phyloP scores from a whole-genome alignment of 2,888 invertebrate species.

The Tipula unca region DNA sequence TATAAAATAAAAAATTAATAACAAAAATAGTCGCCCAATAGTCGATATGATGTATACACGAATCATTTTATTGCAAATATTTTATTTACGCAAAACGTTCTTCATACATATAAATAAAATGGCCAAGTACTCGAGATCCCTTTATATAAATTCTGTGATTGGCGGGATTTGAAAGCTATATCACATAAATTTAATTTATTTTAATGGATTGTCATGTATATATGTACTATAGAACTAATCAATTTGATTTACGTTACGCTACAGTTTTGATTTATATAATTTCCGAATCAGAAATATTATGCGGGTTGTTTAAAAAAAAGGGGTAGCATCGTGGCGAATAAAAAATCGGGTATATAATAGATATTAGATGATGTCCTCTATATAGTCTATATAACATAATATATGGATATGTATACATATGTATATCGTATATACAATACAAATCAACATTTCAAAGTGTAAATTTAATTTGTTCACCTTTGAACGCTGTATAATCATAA shows the following conservation, averaged over 20 bases:
- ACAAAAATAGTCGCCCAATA: neutral
- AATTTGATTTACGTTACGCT: neutral
- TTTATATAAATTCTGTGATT: neutral
- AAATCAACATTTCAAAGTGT: neutral
- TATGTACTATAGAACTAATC: neutral
- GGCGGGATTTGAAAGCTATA: neutral
- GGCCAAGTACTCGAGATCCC: neutral
- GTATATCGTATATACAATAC: neutral
- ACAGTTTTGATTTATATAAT: neutral
- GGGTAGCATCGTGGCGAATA: too few species aligned
- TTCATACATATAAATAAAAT: too few species aligned
- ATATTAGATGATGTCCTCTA: too few species aligned
- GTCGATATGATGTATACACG: neutral
- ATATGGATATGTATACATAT: too few species aligned
- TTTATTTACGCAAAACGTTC: neutral
- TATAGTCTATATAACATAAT: too few species aligned
- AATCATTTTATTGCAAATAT: neutral
- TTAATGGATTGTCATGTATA: neutral
- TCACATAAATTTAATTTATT: neutral
- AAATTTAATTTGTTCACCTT: conserved; percentile 8
- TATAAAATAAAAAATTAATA: neutral
- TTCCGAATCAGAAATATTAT: neutral
- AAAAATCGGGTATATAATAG: too few species aligned
- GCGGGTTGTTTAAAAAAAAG: neutral
- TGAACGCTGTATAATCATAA: neutral